phyloP scores from a whole-genome alignment of 64 coral and sea anemone species.

The Montipora sp. region DNA sequence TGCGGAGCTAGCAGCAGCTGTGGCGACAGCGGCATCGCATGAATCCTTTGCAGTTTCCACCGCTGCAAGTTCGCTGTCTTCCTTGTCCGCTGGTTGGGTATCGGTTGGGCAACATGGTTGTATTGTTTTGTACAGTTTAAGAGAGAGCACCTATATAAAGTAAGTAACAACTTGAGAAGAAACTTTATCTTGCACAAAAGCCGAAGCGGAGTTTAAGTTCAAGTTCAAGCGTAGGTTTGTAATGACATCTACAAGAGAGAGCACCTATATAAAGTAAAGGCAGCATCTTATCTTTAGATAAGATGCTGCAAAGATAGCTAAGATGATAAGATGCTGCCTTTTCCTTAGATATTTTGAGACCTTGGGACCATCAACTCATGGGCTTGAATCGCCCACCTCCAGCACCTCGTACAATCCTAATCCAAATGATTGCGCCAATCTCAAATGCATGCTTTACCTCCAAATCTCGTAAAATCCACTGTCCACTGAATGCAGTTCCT shows the following conservation, averaged over 20 bases:
- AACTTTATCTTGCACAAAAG: not conserved
- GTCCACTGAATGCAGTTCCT: constrained; percentile 88
- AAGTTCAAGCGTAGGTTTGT: too few species aligned
- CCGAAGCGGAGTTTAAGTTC: too few species aligned
- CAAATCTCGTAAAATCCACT: constrained; percentile 93
- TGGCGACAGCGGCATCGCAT: not conserved
- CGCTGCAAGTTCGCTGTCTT: constrained; percentile 15
- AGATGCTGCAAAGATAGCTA: too few species aligned
- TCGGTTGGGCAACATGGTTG: not conserved
- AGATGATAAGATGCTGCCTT: too few species aligned
- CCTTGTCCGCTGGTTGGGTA: not conserved
- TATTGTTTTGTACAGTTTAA: constrained; percentile 84
- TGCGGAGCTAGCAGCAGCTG: constrained; percentile 5
- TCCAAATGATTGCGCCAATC: too few species aligned
- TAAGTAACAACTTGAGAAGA: not conserved
- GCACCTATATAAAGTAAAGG: too few species aligned
- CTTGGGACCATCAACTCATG: too few species aligned
- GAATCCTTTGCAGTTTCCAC: constrained; percentile 2
- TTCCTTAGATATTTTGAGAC: too few species aligned
- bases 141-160: constrained; percentile 71
- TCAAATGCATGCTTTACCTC: constrained; percentile 57
- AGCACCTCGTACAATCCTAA: too few species aligned
- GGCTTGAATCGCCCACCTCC: too few species aligned
- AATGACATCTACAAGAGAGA: too few species aligned
- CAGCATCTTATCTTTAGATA: too few species aligned